Conservation (phyloP, 2,888 invertebrate species). For the Hoplodrina blanda region DNA sequence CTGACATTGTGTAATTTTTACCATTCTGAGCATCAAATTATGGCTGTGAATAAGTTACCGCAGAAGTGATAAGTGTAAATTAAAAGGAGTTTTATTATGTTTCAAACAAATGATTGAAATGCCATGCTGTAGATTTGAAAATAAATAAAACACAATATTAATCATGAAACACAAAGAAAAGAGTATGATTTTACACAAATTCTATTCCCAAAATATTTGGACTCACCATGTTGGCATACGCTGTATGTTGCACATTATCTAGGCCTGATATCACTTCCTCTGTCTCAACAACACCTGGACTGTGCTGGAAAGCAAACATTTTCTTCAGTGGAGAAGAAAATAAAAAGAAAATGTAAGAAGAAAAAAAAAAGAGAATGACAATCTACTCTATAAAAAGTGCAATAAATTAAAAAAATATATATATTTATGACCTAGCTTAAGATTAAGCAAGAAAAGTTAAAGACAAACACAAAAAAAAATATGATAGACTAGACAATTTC, state of each 20-base stretch:
- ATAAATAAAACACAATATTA: background rate
- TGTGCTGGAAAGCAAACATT: constrained; percentile 73
- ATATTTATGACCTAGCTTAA: background rate
- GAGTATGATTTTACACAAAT: background rate
- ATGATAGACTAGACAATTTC: background rate
- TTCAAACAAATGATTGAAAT: background rate
- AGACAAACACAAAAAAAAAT: background rate
- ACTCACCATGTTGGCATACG: constrained; percentile 82
- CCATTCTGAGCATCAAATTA: background rate
- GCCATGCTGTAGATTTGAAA: background rate
- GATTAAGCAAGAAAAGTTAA: background rate
- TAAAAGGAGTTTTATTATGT: background rate
- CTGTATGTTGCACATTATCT: constrained; percentile 74
- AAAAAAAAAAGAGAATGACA: constrained; percentile 41
- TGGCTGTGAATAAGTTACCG: constrained; percentile 6
- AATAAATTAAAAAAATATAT: background rate
- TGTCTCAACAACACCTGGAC: constrained; percentile 70
- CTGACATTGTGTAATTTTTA: background rate
- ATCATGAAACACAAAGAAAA: background rate
- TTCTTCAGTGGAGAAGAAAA: constrained; percentile 58
- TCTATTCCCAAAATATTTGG: background rate
- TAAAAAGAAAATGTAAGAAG: constrained; percentile 48
- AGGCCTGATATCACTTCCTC: constrained; percentile 82
- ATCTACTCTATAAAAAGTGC: background rate
- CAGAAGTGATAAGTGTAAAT: background rate